Base-by-base conservation (phyloP, 2,113 vertebrate genomes). In the Drymodes brunneopygia region DNA sequence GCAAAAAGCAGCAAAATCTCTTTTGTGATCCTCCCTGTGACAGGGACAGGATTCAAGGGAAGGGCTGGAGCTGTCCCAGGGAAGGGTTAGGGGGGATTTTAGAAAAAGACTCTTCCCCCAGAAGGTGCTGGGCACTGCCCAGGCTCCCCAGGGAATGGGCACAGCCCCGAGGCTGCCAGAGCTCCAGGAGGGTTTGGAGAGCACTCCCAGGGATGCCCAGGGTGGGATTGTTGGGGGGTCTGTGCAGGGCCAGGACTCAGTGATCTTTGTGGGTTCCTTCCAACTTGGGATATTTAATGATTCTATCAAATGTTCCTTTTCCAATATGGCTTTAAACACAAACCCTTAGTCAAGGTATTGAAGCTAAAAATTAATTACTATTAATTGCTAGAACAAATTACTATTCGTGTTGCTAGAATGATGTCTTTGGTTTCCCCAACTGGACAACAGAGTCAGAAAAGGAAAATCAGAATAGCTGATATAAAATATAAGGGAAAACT, bases 121-220 rank as follows among this genome's bases (percentile, higher is more conserved):
- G 45, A 74, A 38, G 60, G 38, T 73, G 51, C 28, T 65, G 54
- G 38, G 58, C 67, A 51, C 86, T 66, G 36, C 13, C 28, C 60
- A 66, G 86, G 53, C 20, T 81, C 38, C 28, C 24, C 86, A 47
- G 61, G 28, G 69, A n/a, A 21, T 40, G 60, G n/a, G 8, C 58
- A 44, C 17, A 0, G 66, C 25, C 33, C 33, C 0, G 0, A 58
- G 11, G 2, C 36, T 60, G 38, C 12, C 61, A 53, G n/a, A 61
- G 61, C 61, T 75, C 53, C n/a, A 40, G 47, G 21, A 47, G 47
- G 0, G 0, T 31, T 74, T 45, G 61, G 21, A 31, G 16, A 60
- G 0, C 0, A 0, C 5, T 42, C 0, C 2, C 28, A 67, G 24
- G 61, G 19, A 60, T 74, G 42, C 27, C 0, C 69, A 47, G 23